Evolutionary conservation across 23 tunicate genomes (phyloP), one percentile per base, ranked within the genome.

Genomic region (Halocynthia aurantium): DNA sequence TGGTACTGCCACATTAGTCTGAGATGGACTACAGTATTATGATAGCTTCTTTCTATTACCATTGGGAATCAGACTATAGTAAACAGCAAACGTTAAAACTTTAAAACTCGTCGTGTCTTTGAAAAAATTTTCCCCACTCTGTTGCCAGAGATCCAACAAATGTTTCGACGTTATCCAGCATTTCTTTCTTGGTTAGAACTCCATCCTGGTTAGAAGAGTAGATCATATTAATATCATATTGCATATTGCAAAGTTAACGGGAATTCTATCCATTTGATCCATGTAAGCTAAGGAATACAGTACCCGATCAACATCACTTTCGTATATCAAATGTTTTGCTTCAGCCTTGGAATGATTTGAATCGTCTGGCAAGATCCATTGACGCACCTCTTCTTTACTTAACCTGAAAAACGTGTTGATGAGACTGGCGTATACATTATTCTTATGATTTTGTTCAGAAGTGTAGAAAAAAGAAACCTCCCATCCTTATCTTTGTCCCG

Each of bases 111-210:
- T 95, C 99, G 67, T 95, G 99, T 6, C 94, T 72, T 52, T 80
- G 77, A 31, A 95, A 77, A 7, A 90, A 89, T 55, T 95, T 91
- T 7, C 99, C 99, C 83, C 86, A 95, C 19, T 95, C 81, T 54
- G 99, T 95, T 17, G 90, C 96, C 77, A 88, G 99, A 10, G 91
- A 84, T 44, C 99, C 99, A 84, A 89, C 99, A 77, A 95, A 95
- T 7, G 65, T 73, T 49, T 89, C 91, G 52, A 84, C 85, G 73
- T 95, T 87, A 22, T 50, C 69, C 40, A 95, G 6, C 31, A 95
- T 76, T 82, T 95, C 99, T 5, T 88, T 87, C 44, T 73, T 89
- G 0, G 84, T 53, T 49, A 95, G 78, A 19, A 21, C 85, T 7
- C 91, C 95, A 80, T 88, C 87, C 67, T 82, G 61, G 0, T 31